Percentiles rank a stretch among this genome's conserved stretches.
Evolutionary conservation across 2,797 vertebrate species (phyloP).

Genomic region (Adelosebastes latens): DNA sequence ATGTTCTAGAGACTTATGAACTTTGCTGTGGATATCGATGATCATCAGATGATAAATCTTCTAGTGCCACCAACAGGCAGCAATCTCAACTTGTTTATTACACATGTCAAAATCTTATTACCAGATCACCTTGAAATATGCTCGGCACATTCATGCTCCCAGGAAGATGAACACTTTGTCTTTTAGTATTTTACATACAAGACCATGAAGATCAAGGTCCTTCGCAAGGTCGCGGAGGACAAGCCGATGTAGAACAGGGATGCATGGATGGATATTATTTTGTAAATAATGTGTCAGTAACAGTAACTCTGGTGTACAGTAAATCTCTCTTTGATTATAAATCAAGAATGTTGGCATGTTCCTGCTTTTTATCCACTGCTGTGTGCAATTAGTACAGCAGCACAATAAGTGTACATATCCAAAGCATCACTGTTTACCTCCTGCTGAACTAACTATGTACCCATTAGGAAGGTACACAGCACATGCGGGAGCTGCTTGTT

Average conservation of each 20-base stretch:
- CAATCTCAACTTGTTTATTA: not conserved
- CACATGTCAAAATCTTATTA: not conserved
- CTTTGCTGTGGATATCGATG: not conserved
- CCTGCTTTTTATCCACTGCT: not conserved
- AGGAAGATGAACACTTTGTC: not conserved
- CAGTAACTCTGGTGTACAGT: not conserved
- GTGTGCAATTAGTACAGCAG: not conserved
- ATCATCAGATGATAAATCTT: not conserved
- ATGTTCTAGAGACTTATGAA: not conserved
- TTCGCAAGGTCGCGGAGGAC: not conserved
- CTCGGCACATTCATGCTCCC: not conserved
- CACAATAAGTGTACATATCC: not conserved
- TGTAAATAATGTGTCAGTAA: not conserved
- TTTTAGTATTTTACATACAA: not conserved
- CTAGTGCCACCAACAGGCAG: not conserved
- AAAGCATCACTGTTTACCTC: not conserved
- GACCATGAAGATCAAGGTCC: not conserved
- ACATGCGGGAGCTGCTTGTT: slow-evolving; percentile 30
- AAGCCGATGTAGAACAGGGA: not conserved
- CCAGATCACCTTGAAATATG: not conserved
- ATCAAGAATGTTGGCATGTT: not conserved
- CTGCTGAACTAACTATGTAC: not conserved
- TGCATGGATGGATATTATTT: not conserved
- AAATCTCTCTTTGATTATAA: not conserved
- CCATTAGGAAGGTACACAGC: slow-evolving; percentile 24